Evolutionary conservation across 2,113 vertebrate species (phyloP), one percentile per base, ranked within the genome.

Genomic region (Myodes glareolus): DNA sequence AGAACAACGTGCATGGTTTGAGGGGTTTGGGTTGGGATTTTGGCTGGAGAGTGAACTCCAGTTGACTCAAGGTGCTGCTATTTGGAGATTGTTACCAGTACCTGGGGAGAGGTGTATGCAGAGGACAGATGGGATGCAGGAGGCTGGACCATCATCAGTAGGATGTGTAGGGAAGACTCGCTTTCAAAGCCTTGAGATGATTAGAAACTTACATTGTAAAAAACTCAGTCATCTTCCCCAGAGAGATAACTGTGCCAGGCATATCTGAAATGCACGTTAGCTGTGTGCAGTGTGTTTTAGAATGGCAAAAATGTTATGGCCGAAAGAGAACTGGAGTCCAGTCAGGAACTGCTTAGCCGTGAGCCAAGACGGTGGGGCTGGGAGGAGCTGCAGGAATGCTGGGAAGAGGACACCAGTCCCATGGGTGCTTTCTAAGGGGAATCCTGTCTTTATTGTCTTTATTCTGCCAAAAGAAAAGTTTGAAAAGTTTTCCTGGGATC

Each of bases 281-380:
- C 73, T 70, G 1, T 67, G 61, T 78, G 68, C 89, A 88, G 67
- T 55, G 52, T 55, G 55, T 50, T 96, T 91, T 80, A 75, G 88
- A 95, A 78, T 73, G 58, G 75, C 68, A 76, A 68, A 77, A 90
- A 58, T 95, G 45, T 92, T 72, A 88, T 61, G 31, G 47, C 67
- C 47, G 47, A 92, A 77, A 84, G 91, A 94, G 92, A 75, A 92
- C 81, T 76, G 58, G 70, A 97, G 61, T 95, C 88, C 39, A 89
- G 13, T 94, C 84, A 58, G 92, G 85, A 81, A 65, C 45, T 94
- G 45, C 11, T 91, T 88, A 42, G 50, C 78, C 8, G 61, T 58
- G 67, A 95, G 86, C 55, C 36, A 96, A 68, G 82, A 45, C 39
- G 89, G 19, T 88, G 39, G 36, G 80, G 55, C 72, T 68, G 70